Percentiles rank a stretch among this genome's conserved stretches.
Conservation (phyloP, 2,113 vertebrate species). For the Sarotherodon lohbergeri region DNA sequence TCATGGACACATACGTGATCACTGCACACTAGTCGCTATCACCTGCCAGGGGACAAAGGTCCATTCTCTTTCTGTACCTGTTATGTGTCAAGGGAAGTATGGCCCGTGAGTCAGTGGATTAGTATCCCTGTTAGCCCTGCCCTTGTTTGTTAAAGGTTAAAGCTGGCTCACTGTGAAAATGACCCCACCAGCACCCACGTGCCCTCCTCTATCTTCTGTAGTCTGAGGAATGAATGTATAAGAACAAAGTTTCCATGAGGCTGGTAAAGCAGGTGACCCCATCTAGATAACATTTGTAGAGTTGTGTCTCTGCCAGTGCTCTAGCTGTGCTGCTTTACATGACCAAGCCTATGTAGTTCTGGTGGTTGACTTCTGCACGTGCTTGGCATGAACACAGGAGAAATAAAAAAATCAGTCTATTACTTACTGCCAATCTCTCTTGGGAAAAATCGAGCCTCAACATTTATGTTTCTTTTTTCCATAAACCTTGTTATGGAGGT, state of each 20-base stretch:
- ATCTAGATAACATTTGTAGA: neutral
- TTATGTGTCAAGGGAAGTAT: neutral
- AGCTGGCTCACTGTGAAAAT: neutral
- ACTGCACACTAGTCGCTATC: neutral
- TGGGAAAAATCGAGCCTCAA: conserved; percentile 18
- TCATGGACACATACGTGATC: neutral
- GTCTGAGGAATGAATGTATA: neutral
- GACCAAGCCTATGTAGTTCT: neutral
- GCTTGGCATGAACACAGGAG: neutral
- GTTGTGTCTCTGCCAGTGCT: neutral
- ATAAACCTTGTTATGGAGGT: conserved; percentile 15
- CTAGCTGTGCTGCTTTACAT: neutral
- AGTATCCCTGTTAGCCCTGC: neutral
- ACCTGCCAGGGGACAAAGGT: conserved; percentile 21
- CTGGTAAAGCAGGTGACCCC: neutral
- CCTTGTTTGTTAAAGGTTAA: conserved; percentile 45
- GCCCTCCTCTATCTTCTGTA: neutral
- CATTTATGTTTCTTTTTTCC: conserved; percentile 2
- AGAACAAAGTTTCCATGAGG: neutral
- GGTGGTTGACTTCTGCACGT: neutral
- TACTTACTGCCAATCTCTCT: neutral
- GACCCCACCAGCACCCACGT: neutral
- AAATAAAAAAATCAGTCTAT: neutral
- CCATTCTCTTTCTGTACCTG: neutral
- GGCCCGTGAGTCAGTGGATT: conserved; percentile 37